Conservation (phyloP, 2,113 vertebrate species). For the Steatornis caripensis region DNA sequence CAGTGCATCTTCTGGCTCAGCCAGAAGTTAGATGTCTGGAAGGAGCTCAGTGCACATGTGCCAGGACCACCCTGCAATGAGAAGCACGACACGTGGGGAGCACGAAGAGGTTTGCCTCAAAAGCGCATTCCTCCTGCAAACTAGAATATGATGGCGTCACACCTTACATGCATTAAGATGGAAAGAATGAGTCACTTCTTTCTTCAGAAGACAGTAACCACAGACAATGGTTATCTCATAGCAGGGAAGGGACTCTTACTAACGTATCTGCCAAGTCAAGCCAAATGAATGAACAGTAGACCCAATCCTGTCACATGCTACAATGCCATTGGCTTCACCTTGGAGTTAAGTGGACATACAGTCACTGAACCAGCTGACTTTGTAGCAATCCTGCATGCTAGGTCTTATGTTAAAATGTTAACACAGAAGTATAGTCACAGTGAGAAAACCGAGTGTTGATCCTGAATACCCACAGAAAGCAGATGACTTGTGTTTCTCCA, state of each 20-base stretch:
- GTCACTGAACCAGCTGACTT: neutral
- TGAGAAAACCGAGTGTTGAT: neutral
- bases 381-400: neutral
- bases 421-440: neutral
- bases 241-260: neutral
- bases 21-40: neutral
- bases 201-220: neutral
- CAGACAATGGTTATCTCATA: neutral
- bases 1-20: neutral
- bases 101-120: neutral
- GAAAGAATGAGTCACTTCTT: neutral
- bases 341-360: neutral
- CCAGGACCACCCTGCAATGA: neutral
- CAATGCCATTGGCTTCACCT: neutral
- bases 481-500: neutral
- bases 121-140: neutral
- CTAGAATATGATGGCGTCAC: neutral
- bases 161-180: rapidly evolving
- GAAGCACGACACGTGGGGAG: rapidly evolving
- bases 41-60: neutral
- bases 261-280: neutral
- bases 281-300: neutral
- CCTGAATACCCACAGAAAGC: neutral
- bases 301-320: neutral
- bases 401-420: neutral